Conservation (phyloP, 2,113 vertebrate species). For the Notarius lentiginosus region DNA sequence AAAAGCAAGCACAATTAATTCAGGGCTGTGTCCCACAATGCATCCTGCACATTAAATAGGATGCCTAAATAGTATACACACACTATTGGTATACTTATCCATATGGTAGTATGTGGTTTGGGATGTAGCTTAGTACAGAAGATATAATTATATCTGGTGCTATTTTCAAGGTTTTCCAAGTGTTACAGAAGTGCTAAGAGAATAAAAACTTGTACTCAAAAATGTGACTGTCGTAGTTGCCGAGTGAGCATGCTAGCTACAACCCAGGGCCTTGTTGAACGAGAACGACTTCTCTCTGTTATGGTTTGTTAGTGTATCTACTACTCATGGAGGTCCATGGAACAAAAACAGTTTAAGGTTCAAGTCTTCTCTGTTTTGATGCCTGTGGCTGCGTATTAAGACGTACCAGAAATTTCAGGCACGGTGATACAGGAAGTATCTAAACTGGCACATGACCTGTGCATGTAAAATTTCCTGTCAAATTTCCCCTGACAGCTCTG, state of each 20-base stretch:
- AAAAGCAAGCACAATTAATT: neutral
- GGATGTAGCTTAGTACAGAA: neutral
- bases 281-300: neutral
- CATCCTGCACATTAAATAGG: neutral
- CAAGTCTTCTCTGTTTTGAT: neutral
- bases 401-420: neutral
- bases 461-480: neutral
- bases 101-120: neutral
- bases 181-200: neutral
- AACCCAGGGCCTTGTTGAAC: neutral
- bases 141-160: neutral
- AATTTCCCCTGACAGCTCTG: neutral
- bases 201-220: neutral
- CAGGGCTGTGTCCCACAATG: neutral
- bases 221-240: neutral
- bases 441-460: neutral
- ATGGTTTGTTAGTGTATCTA: neutral
- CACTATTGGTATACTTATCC: neutral
- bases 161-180: neutral
- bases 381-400: neutral
- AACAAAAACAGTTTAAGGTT: neutral
- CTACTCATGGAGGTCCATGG: neutral
- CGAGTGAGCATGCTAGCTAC: too few species aligned
- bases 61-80: neutral
- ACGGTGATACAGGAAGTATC: neutral